Evolutionary conservation across 2,797 vertebrate genomes (phyloP), one percentile per base, ranked within the genome.

Genomic region (Octomys mimax): DNA sequence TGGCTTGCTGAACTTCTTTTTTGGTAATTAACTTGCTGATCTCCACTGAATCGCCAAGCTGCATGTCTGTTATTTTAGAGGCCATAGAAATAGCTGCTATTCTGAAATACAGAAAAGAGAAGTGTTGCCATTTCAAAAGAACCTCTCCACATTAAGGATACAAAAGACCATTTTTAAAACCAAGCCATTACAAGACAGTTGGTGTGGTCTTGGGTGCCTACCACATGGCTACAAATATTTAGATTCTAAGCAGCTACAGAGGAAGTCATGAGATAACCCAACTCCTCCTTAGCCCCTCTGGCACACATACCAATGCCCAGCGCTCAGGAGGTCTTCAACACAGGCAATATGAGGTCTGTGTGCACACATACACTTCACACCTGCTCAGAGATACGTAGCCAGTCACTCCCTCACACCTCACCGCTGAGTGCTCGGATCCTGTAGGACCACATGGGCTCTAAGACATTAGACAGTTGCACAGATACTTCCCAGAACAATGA

Each of bases 51-150:
- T 99, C 99, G 0, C 99, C 99, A 80, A 99, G 99, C 93, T 99
- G 99, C 98, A 99, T 99, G 97, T 99, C 99, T 14, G 99, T 99
- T 97, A 99, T 98, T 96, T 99, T 99, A 96, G 99, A 99, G 93
- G 99, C 99, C 99, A 99, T 99, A 96, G 99, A 99, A 98, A 99
- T 99, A 97, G 99, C 99, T 97, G 99, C 99, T 97, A 99, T 99
- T 98, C 99, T 99, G 98, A 87, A 98, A 98, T 93, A 94, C 91
- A 82, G 14, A 57, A 87, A n/a, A 71, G 9, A 94, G 70, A 95
- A 46, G 66, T 28, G 88, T 0, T 91, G 54, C 18, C 89, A 2
- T 73, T 84, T 79, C 13, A 52, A 2, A 91, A 84, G 42, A 95
- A 73, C 6, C 19, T 89, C 26, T 18, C n/a, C 12, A 64, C 28